These are phyloP conservation scores for Speoplatyrhinus poulsoni DNA, from an alignment of 2,113 vertebrate species.

Conservation along the genomic window DNA sequence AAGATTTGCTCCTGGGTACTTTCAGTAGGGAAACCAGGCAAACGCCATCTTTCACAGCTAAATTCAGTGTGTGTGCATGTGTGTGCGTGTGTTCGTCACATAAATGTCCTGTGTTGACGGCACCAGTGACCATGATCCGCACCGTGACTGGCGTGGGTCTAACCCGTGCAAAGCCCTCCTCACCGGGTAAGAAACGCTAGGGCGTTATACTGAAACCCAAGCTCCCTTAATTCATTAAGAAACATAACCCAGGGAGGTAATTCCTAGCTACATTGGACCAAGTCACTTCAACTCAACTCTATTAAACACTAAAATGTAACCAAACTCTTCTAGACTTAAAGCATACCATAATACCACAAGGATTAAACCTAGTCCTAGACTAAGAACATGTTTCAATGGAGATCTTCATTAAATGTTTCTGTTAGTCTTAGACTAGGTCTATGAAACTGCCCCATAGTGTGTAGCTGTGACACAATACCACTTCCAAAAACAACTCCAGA, in stretches of 20 bases:
- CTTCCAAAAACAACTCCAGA: background rate
- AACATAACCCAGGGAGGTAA: slow-evolving; percentile 36
- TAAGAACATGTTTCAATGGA: no score
- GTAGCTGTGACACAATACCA: background rate
- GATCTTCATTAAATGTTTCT: no score
- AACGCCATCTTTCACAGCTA: slow-evolving; percentile 9
- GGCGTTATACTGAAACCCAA: slow-evolving; percentile 46
- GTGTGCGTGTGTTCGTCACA: slow-evolving; percentile 33
- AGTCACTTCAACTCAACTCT: background rate
- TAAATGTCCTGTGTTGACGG: slow-evolving; percentile 59
- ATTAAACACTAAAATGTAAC: background rate
- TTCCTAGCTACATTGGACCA: background rate
- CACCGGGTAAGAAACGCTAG: slow-evolving; percentile 61
- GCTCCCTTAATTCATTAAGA: slow-evolving; percentile 45
- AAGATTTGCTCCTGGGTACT: no score
- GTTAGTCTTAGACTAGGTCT: no score
- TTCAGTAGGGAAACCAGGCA: background rate
- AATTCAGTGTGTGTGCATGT: slow-evolving; percentile 19
- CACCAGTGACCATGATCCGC: slow-evolving; percentile 49
- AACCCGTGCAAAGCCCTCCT: slow-evolving; percentile 31
- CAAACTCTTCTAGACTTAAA: background rate
- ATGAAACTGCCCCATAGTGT: background rate
- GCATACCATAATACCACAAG: no score
- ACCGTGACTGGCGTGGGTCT: slow-evolving; percentile 44
- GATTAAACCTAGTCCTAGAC: no score